Base-by-base conservation (phyloP, 2,888 invertebrate genomes). In the Spatulosminthurus flaviceps region DNA sequence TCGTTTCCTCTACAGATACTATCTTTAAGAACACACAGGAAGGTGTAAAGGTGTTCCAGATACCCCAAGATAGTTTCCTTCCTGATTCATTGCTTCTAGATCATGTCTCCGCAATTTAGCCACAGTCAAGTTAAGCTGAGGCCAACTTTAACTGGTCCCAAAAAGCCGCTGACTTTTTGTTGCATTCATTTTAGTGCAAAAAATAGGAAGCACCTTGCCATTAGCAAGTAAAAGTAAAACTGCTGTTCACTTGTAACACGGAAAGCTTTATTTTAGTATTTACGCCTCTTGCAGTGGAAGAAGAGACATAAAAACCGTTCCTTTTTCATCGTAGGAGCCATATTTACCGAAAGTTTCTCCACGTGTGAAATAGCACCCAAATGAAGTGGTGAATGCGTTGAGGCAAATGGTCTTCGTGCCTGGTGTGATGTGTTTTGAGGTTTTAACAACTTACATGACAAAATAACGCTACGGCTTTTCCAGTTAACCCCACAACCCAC, bases 361-460 rank as follows among this genome's bases (percentile, higher is more conserved):
- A 0, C 11, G 42, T 42, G 42, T 34, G 42, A 71, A 71, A 71
- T 41, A 41, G 71, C 9, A 71, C 26, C 42, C 42, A 71, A 71
- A 71, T 71, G 41, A 42, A 71, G 42, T 71, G 71, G 71, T 41
- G 71, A 71, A 24, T 71, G 71, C 71, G 43, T 42, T 24, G 24
- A 43, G 21, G n/a, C 71, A 34, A 34, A 34, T 34, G 34, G 34
- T 9, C 9, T 34, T n/a, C n/a, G n/a, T 34, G 34, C 34, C 34
- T 34, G 34, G 34, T 34, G 34, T 34, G 34, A 34, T 7, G 34
- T 51, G 4, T n/a, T 19, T 13, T 41, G 7, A 41, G 41, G 41
- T 9, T 41, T 5, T 51, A 51, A 51, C n/a, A 19, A 2, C 1
- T 51, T 51, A 13, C 51, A n/a, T 51, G 51, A 51, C 19, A 2